A percentile compares a stretch with the other conserved stretches of the same genome.
Evolutionary conservation across 1,140 invertebrate genomes (phyloP).

Genomic region (Chironomus striatipennis): DNA sequence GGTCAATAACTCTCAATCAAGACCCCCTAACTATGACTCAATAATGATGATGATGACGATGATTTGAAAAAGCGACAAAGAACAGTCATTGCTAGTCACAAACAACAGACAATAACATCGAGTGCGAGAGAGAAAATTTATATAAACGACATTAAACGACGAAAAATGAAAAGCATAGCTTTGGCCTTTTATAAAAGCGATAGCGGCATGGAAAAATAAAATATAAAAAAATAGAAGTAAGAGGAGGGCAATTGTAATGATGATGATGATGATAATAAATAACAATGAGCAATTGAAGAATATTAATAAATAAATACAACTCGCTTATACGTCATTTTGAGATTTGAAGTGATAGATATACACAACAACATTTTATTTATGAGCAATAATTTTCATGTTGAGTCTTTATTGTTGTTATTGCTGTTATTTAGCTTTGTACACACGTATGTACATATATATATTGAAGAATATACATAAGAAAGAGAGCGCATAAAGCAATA

Average conservation of each 20-base stretch:
- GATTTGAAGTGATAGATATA: slow-evolving; percentile 9
- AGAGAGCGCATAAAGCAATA: slow-evolving; percentile 1
- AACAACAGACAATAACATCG: too few species aligned
- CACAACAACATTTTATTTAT: slow-evolving; percentile 9
- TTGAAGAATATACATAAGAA: not conserved
- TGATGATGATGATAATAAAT: slow-evolving; percentile 22
- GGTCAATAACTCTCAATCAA: too few species aligned
- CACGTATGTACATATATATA: too few species aligned
- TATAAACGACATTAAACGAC: not conserved
- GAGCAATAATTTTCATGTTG: not conserved
- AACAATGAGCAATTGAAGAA: slow-evolving; percentile 22
- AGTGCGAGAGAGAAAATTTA: not conserved
- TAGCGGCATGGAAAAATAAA: not conserved
- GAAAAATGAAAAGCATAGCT: too few species aligned
- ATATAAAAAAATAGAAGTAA: not conserved
- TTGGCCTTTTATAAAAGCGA: not conserved
- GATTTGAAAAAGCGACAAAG: too few species aligned
- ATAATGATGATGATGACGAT: too few species aligned
- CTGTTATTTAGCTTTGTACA: too few species aligned
- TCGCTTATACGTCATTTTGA: not conserved
- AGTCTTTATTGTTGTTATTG: not conserved
- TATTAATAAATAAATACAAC: slow-evolving; percentile 22
- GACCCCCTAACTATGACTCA: too few species aligned
- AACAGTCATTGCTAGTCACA: too few species aligned
- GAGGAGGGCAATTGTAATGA: not conserved